A percentile compares a stretch with the other conserved stretches of the same genome.
Conservation (phyloP, 2,113 vertebrate species). For the Gorsachius goisagi region DNA sequence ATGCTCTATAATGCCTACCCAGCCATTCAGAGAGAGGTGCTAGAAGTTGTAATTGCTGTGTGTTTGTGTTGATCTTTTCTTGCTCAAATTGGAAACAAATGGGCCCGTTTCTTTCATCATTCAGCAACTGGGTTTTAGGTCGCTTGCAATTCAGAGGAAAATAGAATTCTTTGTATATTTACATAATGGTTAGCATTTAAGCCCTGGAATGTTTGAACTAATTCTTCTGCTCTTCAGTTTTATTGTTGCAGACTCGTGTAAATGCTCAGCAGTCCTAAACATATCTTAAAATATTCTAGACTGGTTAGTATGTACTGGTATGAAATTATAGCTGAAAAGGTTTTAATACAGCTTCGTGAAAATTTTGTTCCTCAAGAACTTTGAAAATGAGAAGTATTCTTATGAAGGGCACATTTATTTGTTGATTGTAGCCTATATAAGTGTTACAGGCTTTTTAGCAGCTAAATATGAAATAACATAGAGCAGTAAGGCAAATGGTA, state of each 20-base stretch:
- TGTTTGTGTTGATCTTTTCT: constrained; percentile 13
- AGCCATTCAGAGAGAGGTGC: background rate
- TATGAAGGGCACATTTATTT: background rate
- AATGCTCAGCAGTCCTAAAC: constrained; percentile 9
- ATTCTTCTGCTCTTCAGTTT: background rate
- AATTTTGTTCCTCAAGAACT: background rate
- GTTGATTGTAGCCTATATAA: background rate
- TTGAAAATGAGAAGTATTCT: background rate
- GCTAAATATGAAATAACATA: background rate
- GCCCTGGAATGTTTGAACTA: background rate
- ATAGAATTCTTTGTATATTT: constrained; percentile 1
- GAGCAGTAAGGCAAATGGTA: background rate
- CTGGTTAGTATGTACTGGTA: background rate
- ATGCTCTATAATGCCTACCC: background rate
- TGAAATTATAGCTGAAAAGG: background rate
- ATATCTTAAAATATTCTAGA: background rate
- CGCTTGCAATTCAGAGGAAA: background rate
- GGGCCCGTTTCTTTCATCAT: background rate
- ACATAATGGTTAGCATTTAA: background rate
- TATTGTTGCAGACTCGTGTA: background rate
- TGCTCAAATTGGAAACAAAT: constrained; percentile 2
- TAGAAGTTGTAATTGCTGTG: constrained; percentile 21
- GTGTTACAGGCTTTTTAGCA: background rate
- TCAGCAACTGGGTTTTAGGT: constrained; percentile 3
- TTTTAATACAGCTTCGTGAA: constrained; percentile 1